Evolutionary conservation across 1,140 invertebrate genomes (phyloP), one percentile per base, ranked within the genome.

Genomic region (Lysiphlebus fabarum): DNA sequence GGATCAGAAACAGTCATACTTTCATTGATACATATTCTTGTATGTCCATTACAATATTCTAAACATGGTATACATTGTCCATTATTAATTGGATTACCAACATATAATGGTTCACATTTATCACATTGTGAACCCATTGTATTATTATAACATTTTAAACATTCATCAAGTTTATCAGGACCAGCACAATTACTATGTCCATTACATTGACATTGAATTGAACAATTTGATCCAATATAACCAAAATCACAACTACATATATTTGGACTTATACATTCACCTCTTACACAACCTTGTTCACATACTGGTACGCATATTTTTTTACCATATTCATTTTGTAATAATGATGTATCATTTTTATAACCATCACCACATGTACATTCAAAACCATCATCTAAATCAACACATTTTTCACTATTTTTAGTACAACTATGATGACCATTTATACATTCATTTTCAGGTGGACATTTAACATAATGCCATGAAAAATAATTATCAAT

Each of bases 391-490:
- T 86, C 81, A 0, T 81, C 75, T 8, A 83, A 74, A 72, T 95
- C 90, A 10, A 86, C 84, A 76, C 92, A 95, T 68, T 89, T 85
- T 81, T 98, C 91, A 14, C 91, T 95, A 37, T 87, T 83, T 0
- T 83, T 77, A 71, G 95, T 87, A 76, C 95, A 98, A 34, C 86
- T 91, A 70, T 98, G 94, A 76, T 98, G 95, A 9, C 86, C 85
- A 74, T 97, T 98, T 33, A 81, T 72, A 73, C 95, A 98, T 78
- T 98, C 95, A 74, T 98, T 91, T 80, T 98, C 95, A 0, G 88
- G 86, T 2, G 94, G 95, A 76, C 94, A 96, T 40, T 84, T 83
- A 0, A 90, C 85, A 68, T 94, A 97, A 62, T 93, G 84, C 93
- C 94, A 97, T 0, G 85, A 84, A 65, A 64, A 64, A 87, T 86